A percentile compares a stretch with the other conserved stretches of the same genome.
These are phyloP conservation scores for Trogon melanurus DNA, from an alignment of 2,113 vertebrate species.

Conservation along the genomic window DNA sequence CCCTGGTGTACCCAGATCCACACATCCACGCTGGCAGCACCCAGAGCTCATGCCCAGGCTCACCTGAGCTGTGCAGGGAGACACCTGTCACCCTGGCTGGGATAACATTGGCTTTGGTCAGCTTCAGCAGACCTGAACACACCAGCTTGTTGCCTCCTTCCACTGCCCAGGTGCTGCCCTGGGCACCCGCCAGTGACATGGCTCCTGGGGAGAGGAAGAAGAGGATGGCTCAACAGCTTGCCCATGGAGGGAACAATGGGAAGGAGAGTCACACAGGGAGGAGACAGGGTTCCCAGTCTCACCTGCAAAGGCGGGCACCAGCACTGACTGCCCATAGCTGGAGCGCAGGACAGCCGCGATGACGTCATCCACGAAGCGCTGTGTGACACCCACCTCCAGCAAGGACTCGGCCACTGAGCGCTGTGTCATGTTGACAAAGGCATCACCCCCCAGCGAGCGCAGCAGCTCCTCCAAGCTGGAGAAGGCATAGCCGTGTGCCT, in stretches of 20 bases:
- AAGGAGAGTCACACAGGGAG: background rate
- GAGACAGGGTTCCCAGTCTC: background rate
- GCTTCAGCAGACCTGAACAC: slow-evolving; percentile 90
- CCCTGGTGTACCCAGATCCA: no score
- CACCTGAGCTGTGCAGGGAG: slow-evolving; percentile 81
- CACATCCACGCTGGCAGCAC: accelerated
- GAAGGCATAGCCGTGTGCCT: slow-evolving; percentile 94
- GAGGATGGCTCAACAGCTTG: background rate
- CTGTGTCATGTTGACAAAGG: slow-evolving; percentile 94
- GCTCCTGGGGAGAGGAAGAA: slow-evolving; percentile 80
- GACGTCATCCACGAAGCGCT: slow-evolving; percentile 95
- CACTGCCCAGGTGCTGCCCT: slow-evolving; percentile 94
- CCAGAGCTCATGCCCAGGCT: background rate
- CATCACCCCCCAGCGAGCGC: slow-evolving; percentile 87
- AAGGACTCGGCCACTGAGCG: slow-evolving; percentile 90
- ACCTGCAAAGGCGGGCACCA: slow-evolving; percentile 96
- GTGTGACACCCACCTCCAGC: slow-evolving; percentile 91
- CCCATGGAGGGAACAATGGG: accelerated
- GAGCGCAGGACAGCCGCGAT: slow-evolving; percentile 91
- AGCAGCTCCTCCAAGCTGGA: slow-evolving; percentile 92
- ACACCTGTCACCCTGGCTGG: slow-evolving; percentile 84
- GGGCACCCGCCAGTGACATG: slow-evolving; percentile 90
- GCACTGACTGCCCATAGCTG: slow-evolving; percentile 92
- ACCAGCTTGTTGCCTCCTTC: slow-evolving; percentile 97
- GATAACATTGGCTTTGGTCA: slow-evolving; percentile 89